phyloP scores from a whole-genome alignment of 1,140 invertebrate species.

The Lycorma delicatula region DNA sequence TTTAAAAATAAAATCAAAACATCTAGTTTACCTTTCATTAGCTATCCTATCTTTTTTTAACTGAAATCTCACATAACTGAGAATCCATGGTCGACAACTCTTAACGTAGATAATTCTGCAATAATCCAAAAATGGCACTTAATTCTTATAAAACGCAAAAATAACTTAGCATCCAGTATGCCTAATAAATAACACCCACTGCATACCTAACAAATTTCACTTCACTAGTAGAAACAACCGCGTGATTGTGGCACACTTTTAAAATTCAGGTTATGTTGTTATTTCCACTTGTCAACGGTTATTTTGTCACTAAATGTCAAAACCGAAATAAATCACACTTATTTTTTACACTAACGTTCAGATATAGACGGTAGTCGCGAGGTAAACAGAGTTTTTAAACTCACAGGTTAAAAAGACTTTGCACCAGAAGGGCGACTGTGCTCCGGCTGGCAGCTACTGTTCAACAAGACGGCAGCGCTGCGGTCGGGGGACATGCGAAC shows the following conservation, averaged over 20 bases:
- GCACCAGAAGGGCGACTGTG: too few relatives aligned
- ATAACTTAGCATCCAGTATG: not conserved
- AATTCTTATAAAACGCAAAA: too few relatives aligned
- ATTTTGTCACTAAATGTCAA: not conserved
- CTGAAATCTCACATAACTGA: not conserved
- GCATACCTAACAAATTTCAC: conserved; percentile 1
- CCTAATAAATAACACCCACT: not conserved
- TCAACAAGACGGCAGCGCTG: not conserved
- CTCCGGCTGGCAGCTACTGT: conserved; percentile 1
- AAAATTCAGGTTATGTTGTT: too few relatives aligned
- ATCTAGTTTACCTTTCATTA: conserved; percentile 3
- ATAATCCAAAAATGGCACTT: too few relatives aligned
- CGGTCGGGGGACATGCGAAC: not conserved
- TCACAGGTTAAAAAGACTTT: too few relatives aligned
- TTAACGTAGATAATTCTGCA: too few relatives aligned
- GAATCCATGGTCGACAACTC: too few relatives aligned
- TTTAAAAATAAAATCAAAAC: too few relatives aligned
- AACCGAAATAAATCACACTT: not conserved
- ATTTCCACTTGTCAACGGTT: too few relatives aligned
- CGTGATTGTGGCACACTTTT: not conserved
- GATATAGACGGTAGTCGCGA: too few relatives aligned
- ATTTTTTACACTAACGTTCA: too few relatives aligned
- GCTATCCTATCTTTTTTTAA: not conserved
- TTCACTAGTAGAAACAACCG: conserved; percentile 1
- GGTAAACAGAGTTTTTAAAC: too few relatives aligned